phyloP scores from a whole-genome alignment of 2,888 invertebrate genomes.

The Tanaodytes sp. region DNA sequence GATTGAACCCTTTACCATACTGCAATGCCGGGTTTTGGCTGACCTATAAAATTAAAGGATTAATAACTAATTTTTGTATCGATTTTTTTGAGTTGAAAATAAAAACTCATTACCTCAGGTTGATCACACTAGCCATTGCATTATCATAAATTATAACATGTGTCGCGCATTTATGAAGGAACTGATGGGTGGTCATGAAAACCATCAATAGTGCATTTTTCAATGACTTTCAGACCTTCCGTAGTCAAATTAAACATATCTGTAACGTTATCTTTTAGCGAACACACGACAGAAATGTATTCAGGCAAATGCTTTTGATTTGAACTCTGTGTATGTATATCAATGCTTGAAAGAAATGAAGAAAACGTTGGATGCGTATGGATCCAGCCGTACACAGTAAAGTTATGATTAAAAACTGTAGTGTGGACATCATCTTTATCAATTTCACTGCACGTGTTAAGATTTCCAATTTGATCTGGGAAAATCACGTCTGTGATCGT shows the following conservation, averaged over 20 bases:
- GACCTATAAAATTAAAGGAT: no score
- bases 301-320: neutral
- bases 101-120: constrained; percentile 11
- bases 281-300: constrained; percentile 1
- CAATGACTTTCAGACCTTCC: neutral
- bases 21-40: no score
- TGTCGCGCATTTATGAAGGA: neutral
- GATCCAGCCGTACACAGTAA: constrained; percentile 7
- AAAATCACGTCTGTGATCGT: neutral
- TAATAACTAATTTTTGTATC: no score
- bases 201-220: neutral
- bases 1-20: no score
- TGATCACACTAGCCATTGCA: neutral
- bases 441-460: neutral
- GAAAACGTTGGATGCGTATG: constrained; percentile 9
- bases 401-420: neutral
- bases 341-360: constrained; percentile 3
- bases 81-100: no score
- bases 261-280: neutral
- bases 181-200: neutral
- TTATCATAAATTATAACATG: constrained; percentile 1
- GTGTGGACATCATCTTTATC: neutral
- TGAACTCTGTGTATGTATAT: neutral
- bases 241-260: neutral
- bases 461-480: neutral